Conservation (phyloP, 1,140 invertebrate genomes). For the Drosophila paulistorum region DNA sequence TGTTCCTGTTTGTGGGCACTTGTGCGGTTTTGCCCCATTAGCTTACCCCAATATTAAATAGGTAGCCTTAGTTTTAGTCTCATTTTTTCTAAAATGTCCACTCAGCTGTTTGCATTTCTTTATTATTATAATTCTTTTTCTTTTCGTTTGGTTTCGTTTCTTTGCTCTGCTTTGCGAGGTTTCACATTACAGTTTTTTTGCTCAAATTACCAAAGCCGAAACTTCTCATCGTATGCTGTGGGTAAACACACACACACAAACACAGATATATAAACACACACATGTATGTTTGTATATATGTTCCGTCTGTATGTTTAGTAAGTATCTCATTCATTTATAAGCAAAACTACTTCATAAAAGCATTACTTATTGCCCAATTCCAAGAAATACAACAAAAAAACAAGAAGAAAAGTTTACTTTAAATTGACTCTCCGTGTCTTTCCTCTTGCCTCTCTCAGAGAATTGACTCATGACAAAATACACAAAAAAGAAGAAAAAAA, state of each 20-base stretch:
- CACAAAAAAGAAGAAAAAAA: background rate
- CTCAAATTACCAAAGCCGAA: constrained; percentile 67
- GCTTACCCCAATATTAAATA: constrained; percentile 32
- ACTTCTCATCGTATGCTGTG: constrained; percentile 47
- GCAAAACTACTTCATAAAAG: constrained; percentile 62
- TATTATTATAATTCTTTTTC: constrained; percentile 18
- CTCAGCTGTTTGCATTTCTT: constrained; percentile 62
- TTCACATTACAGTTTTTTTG: constrained; percentile 47
- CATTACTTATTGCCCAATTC: constrained; percentile 74
- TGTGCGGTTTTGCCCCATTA: constrained; percentile 58
- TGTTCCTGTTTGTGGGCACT: constrained; percentile 46
- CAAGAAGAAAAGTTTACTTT: constrained; percentile 50
- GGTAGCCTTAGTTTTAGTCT: constrained; percentile 29
- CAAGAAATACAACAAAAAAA: constrained; percentile 45
- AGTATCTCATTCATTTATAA: constrained; percentile 24
- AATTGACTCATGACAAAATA: constrained; percentile 65
- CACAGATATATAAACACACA: constrained; percentile 6
- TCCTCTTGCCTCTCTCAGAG: constrained; percentile 26
- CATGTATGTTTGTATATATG: background rate
- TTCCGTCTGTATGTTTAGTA: constrained; percentile 6
- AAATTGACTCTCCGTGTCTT: constrained; percentile 55
- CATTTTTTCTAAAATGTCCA: constrained; percentile 60
- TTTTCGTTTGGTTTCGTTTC: constrained; percentile 5
- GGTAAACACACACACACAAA: constrained; percentile 36
- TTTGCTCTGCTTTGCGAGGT: constrained; percentile 14